Evolutionary conservation across 2,113 vertebrate genomes (phyloP), one percentile per base, ranked within the genome.

Genomic region (Zingel zingel): DNA sequence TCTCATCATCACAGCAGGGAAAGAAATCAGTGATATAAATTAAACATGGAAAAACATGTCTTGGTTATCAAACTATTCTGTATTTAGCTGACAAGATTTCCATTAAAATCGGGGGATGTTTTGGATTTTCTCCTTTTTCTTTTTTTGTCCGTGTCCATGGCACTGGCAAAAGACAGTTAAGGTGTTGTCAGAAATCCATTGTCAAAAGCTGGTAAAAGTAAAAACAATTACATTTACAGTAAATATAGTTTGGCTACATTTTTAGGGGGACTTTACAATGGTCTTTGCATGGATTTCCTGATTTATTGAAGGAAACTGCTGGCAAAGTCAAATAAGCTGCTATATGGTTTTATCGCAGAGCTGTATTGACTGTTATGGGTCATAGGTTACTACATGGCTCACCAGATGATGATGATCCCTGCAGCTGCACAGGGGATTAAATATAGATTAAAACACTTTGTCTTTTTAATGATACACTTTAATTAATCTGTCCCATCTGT

Each of bases 401-500:
- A 53, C 45, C 48, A 79, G 23, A 72, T 61, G 73, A 76, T 80
- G 27, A 70, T 62, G 53, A 79, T 82, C 58, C 68, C 61, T 56
- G 30, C 73, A 77, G 68, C 79, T 77, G 27, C 53, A 59, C 43
- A 81, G 61, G 62, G 66, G 39, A 81, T 86, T 69, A 68, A 65
- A 62, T 72, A 74, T 62, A 87, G 64, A 86, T 86, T 79, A 83
- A 79, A 84, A 54, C 66, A 77, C 69, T 85, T 71, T 75, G 30
- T 82, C 82, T 79, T 87, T 80, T 85, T 53, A 87, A 79, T 81
- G 62, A 63, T 47, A 59, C 71, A 73, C 57, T 81, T 77, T 79
- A 23, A 78, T 84, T 78, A 65, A 83, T 70, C 80, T 81, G 61
- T 19, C 63, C 64, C 68, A 78, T 86, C 75, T 85, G 71, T 79